These are phyloP conservation scores for Darevskia mixta DNA, from an alignment of 2,797 vertebrate species.

Conservation along the genomic window DNA sequence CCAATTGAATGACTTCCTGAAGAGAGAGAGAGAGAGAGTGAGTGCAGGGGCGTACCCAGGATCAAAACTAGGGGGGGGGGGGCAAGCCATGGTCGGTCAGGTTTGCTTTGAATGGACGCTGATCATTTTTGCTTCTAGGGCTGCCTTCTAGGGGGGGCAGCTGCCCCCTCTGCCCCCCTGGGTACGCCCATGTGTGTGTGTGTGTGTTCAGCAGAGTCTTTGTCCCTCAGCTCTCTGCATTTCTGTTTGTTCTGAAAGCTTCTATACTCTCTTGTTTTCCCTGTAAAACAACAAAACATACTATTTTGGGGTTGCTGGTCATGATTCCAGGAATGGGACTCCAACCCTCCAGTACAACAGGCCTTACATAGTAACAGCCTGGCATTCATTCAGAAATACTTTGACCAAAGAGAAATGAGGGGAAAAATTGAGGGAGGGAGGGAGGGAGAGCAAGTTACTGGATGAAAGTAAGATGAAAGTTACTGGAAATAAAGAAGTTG, in stretches of 20 bases:
- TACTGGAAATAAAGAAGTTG: constrained; percentile 60
- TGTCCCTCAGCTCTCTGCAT: constrained; percentile 63
- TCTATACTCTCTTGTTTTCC: constrained; percentile 69
- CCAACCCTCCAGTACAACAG: constrained; percentile 74
- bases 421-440: constrained; percentile 3
- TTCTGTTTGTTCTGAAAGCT: constrained; percentile 65
- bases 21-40: no score
- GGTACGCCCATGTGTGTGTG: no score
- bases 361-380: constrained; percentile 76
- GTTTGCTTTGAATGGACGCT: no score
- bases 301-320: constrained; percentile 77
- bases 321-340: constrained; percentile 76
- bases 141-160: no score
- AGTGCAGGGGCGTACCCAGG: no score
- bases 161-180: no score
- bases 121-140: no score
- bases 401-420: constrained; percentile 60
- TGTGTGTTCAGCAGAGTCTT: constrained; percentile 58
- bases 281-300: constrained; percentile 74
- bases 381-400: constrained; percentile 77
- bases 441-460: not conserved
- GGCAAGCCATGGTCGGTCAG: no score
- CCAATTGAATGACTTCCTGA: constrained; percentile 52
- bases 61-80: no score
- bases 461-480: constrained; percentile 70